Evolutionary conservation across 1,140 invertebrate species (phyloP), one percentile per base, ranked within the genome.

Genomic region (Trichonephila inaurata): DNA sequence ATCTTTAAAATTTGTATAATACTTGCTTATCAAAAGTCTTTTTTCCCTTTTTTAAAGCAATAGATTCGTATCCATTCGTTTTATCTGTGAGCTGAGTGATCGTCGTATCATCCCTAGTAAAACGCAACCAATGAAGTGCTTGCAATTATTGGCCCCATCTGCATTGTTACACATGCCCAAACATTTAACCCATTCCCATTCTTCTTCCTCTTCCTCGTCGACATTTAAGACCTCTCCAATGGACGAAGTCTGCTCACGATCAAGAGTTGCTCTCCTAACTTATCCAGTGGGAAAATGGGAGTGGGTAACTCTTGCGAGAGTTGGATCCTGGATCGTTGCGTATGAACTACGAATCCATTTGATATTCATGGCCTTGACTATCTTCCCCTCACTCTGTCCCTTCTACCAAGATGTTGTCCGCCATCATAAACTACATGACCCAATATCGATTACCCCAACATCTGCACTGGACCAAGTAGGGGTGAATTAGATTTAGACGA

Each of bases 391-490:
- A 16, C 72, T 77, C 72, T 77, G 40, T 83, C 82, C 58, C 82
- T 83, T 83, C 82, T 24, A n/a, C 82, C 82, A 83, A 83, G 82
- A 83, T 83, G 82, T 83, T 83, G 44, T 77, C 72, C 72, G 82
- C 51, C 82, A 83, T 83, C 82, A 83, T 83, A 83, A 83, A 83
- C 82, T 83, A 83, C 82, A 83, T 83, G 44, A 83, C 40, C 82
- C 82, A 24, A 83, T 83, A 83, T 83, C 82, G 82, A 83, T 83
- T 83, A 60, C 44, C 51, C 51, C 82, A 83, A 58, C 82, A 83
- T 83, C 82, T 83, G 82, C 82, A 83, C 40, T 83, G 82, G 72
- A 77, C 72, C 72, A 77, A 77, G 72, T 33, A 77, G 33, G 72
- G 72, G 72, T 77, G 72, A 77, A 77, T 77, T 77, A 77, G 72